phyloP scores from a whole-genome alignment of 2,888 invertebrate species.

The Heteromyza rotundicornis region DNA sequence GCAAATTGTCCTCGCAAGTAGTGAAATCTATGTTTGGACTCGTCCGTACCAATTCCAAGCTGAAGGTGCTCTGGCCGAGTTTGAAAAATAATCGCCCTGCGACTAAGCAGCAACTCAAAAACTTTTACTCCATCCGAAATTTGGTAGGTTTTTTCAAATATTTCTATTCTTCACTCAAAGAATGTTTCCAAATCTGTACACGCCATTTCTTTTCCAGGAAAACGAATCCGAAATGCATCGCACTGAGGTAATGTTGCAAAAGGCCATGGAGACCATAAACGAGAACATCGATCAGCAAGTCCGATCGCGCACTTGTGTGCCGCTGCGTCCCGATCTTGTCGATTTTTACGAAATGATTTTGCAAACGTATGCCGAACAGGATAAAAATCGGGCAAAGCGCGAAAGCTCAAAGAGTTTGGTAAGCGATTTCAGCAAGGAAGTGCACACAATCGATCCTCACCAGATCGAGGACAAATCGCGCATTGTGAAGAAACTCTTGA shows the following conservation, averaged over 20 bases:
- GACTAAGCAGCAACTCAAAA: slow-evolving; percentile 19
- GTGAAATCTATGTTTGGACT: slow-evolving; percentile 48
- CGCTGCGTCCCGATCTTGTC: slow-evolving; percentile 48
- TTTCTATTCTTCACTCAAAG: slow-evolving; percentile 27
- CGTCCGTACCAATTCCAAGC: slow-evolving; percentile 44
- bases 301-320: slow-evolving; percentile 48
- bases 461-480: slow-evolving; percentile 47
- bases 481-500: slow-evolving; percentile 54
- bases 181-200: not conserved
- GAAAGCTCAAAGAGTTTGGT: slow-evolving; percentile 26
- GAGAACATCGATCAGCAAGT: slow-evolving; percentile 56
- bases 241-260: slow-evolving; percentile 49
- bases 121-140: slow-evolving; percentile 35
- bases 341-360: slow-evolving; percentile 55
- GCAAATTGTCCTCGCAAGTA: slow-evolving; percentile 47
- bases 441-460: slow-evolving; percentile 35
- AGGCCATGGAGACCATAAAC: slow-evolving; percentile 51
- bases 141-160: slow-evolving; percentile 31
- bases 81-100: slow-evolving; percentile 44
- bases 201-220: slow-evolving; percentile 24
- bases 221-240: slow-evolving; percentile 36
- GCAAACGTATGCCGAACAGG: slow-evolving; percentile 38
- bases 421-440: slow-evolving; percentile 33
- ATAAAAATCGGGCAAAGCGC: slow-evolving; percentile 45
- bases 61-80: slow-evolving; percentile 44